phyloP scores from a whole-genome alignment of 2,888 invertebrate species.

The Dusona sp. region DNA sequence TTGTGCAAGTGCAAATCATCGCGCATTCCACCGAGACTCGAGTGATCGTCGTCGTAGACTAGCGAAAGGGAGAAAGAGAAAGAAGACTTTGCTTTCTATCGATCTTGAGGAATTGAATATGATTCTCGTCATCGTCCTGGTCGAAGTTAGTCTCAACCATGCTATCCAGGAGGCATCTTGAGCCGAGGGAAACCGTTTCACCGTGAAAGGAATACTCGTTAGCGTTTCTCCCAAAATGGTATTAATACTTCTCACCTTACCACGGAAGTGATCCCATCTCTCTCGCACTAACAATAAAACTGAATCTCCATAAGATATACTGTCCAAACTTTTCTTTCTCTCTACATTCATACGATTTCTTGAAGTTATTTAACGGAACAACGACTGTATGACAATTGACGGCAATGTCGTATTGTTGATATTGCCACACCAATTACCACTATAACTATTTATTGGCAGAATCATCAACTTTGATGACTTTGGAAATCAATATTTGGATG shows the following conservation, averaged over 20 bases:
- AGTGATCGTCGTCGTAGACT: conserved; percentile 42
- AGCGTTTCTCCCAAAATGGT: conserved; percentile 42
- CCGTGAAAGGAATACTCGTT: conserved; percentile 59
- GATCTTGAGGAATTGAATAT: conserved; percentile 62
- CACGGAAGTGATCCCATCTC: conserved; percentile 45
- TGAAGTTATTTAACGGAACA: too few relatives aligned
- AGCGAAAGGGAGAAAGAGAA: conserved; percentile 13
- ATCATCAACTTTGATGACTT: too few relatives aligned
- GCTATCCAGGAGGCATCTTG: conserved; percentile 46
- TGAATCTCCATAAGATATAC: too few relatives aligned
- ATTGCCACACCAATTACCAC: neutral
- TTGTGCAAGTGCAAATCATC: conserved; percentile 38
- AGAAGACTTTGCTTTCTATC: conserved; percentile 25
- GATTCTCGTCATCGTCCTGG: conserved; percentile 37
- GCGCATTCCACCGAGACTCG: conserved; percentile 41
- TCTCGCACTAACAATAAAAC: conserved; percentile 31
- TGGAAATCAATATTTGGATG: neutral
- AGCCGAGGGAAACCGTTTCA: conserved; percentile 26
- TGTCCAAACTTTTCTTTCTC: neutral
- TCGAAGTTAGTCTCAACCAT: conserved; percentile 42
- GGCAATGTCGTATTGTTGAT: too few relatives aligned
- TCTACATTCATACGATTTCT: neutral
- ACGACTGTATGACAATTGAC: too few relatives aligned
- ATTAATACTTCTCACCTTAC: conserved; percentile 48
- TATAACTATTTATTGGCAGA: neutral